These are phyloP conservation scores for Anoplolepis gracilipes DNA, from an alignment of 1,140 invertebrate genomes.

Conservation along the genomic window DNA sequence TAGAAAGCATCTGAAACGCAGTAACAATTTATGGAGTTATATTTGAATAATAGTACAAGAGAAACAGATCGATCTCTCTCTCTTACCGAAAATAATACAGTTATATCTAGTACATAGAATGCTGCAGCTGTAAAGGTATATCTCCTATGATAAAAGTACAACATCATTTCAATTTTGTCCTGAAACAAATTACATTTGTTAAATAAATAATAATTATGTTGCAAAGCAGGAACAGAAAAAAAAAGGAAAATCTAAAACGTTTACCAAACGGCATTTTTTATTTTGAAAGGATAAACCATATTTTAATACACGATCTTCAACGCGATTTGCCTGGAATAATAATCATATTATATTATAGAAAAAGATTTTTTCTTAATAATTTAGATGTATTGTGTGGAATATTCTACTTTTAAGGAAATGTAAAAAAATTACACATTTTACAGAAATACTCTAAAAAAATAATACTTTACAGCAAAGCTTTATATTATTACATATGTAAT, in stretches of 20 bases:
- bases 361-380: background rate
- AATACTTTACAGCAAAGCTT: background rate
- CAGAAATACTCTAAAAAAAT: background rate
- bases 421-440: background rate
- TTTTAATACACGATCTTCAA: constrained; percentile 8
- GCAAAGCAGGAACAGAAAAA: no score
- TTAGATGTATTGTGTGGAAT: background rate
- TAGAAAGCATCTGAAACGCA: background rate
- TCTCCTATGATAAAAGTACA: constrained; percentile 46
- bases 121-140: constrained; percentile 27
- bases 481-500: no score
- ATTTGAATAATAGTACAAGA: background rate
- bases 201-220: background rate
- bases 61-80: no score
- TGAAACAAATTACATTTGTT: background rate
- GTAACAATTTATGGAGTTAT: background rate
- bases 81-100: constrained; percentile 27
- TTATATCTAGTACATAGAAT: constrained; percentile 20
- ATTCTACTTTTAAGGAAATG: background rate
- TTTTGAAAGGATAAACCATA: constrained; percentile 16
- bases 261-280: constrained; percentile 18
- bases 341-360: constrained; percentile 15
- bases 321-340: constrained; percentile 41
- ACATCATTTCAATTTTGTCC: constrained; percentile 33
- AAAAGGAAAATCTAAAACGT: background rate